Conservation (phyloP, 2,797 vertebrate genomes). For the Hapalemur alaotrensis region DNA sequence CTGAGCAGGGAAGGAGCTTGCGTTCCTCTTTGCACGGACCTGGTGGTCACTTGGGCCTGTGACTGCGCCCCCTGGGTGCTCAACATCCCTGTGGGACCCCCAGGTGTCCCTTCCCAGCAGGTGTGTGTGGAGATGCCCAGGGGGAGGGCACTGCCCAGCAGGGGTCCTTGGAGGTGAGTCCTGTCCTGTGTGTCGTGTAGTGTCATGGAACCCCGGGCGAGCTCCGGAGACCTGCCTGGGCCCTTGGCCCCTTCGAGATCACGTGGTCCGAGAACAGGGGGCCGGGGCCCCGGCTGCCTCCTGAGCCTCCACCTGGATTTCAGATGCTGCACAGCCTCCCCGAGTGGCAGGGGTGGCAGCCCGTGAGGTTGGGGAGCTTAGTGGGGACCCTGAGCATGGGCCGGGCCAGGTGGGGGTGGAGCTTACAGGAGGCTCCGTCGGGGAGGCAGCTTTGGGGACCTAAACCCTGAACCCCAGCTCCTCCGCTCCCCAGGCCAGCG, state of each 20-base stretch:
- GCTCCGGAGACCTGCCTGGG: background rate
- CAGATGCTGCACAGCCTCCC: background rate
- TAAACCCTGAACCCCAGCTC: too few relatives aligned
- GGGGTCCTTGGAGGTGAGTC: background rate
- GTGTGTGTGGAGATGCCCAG: background rate
- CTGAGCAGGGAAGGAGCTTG: background rate
- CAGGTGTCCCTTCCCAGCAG: background rate
- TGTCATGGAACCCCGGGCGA: background rate
- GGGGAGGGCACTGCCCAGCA: background rate
- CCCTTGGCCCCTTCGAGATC: background rate
- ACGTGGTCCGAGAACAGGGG: background rate
- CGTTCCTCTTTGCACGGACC: background rate
- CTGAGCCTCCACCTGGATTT: background rate
- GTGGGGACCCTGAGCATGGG: background rate
- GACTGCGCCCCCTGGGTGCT: background rate
- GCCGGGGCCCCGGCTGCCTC: background rate
- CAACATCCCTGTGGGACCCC: too few relatives aligned
- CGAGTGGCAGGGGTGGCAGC: background rate
- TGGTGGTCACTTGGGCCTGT: background rate
- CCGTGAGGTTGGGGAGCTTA: background rate
- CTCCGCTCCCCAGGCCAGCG: background rate
- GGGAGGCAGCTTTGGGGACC: background rate
- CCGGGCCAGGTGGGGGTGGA: background rate
- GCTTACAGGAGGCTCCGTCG: background rate
- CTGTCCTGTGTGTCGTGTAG: background rate